Evolutionary conservation across 2,888 invertebrate genomes (phyloP), one percentile per base, ranked within the genome.

Genomic region (Neoaliturus tenellus): DNA sequence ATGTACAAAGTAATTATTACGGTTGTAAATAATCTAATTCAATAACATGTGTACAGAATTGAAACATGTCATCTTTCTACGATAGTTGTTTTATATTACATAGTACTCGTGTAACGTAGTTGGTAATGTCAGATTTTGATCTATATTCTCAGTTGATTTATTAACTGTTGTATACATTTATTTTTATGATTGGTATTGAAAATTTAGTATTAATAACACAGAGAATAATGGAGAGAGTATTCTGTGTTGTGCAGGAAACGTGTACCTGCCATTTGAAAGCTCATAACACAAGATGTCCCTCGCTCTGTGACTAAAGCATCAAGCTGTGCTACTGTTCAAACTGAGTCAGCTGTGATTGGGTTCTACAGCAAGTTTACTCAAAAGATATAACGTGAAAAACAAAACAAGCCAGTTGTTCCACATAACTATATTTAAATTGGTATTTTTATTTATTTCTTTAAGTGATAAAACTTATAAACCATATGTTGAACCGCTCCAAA

Each of bases 1-100:
- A 28, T 62, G 62, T 62, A 62, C 62, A 62, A 62, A 62, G 62
- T 62, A 62, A 62, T 62, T 62, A 23, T 62, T 62, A 62, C 62
- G 14, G 62, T 23, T 62, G 62, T 62, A 62, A 28, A 62, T 62
- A 62, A 28, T 62, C 31, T 12, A 14, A 62, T 62, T 31, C 31
- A 62, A 62, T 31, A 62, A 28, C 10, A 25, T 62, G 14, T 62
- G 62, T 62, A 62, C 62, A 62, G 62, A 28, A 62, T 28, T 62
- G 17, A 31, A 31, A 28, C 62, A 62, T 62, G 62, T 62, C 55
- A 55, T 55, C 55, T 55, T 55, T 62, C 28, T 28, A 62, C 62
- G 62, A 62, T 62, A 28, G 31, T 62, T 62, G 31, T 62, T 62
- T 62, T 62, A 62, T 62, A 62, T 62, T 8, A 62, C 62, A 62